Base-by-base conservation (phyloP, 2,797 vertebrate species). In the Mus minutoides region DNA sequence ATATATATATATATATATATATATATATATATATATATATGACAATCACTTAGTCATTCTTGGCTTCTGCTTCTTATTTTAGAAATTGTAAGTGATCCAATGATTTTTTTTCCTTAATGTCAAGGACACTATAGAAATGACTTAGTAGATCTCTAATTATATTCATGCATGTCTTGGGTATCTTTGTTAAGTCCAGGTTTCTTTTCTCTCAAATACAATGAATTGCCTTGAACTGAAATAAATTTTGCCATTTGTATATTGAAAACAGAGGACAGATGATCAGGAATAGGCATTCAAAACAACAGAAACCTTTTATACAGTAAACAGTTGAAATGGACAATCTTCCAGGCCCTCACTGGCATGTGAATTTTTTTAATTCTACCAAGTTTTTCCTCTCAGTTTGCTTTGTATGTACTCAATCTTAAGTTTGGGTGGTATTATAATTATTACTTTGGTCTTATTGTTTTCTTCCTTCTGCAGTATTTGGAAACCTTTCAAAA, bases 401-500 rank as follows among this genome's bases (percentile, higher is more conserved):
- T 92, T 58, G 37, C 80, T 80, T 92, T 77, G 13, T 75, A 6
- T 77, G 67, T 37, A 1, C 73, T 54, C 71, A 46, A 49, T 79
- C 76, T 60, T 58, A 64, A 49, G n/a, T 92, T 84, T 94, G 77
- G 0, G 31, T 82, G 5, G 5, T 34, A 90, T 94, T 71, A 22
- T 31, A 85, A 85, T 83, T 93, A 29, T 76, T 71, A 34, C 16
- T 96, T 95, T 75, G 21, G 26, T 78, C 64, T 10, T 69, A 82
- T 3, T 60, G 73, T 83, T 96, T 92, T 94, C 29, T 90, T 92
- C 24, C 43, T 16, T 49, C 37, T 79, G 52, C 21, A 93, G 62
- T 87, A 80, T 95, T 86, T 94, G 16, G 9, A 83, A 89, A 88
- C 43, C 77, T 94, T 37, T 93, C 21, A 64, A 89, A 83, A 84